phyloP scores from a whole-genome alignment of 2,113 vertebrate genomes.

The Vidua chalybeata region DNA sequence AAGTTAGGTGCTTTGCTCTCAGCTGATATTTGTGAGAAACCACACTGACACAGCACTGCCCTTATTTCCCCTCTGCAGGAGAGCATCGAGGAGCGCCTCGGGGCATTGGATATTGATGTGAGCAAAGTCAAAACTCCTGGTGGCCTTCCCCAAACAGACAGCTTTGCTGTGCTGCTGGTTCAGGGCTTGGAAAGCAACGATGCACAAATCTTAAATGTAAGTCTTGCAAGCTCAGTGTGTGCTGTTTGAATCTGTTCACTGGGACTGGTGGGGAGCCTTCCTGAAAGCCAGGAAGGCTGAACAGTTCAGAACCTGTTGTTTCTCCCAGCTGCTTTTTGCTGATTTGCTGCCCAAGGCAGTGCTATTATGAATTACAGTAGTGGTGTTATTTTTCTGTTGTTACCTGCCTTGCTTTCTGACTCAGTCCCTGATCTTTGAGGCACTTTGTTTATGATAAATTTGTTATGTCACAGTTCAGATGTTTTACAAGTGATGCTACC shows the following conservation, averaged over 20 bases:
- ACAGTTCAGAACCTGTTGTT: background rate
- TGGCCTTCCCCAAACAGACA: slow-evolving; percentile 85
- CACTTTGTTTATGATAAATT: background rate
- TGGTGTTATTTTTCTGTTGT: background rate
- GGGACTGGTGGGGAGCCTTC: background rate
- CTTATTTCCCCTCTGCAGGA: slow-evolving; percentile 69
- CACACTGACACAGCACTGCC: background rate
- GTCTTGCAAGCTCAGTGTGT: slow-evolving; percentile 13
- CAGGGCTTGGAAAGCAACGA: slow-evolving; percentile 96
- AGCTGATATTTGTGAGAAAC: background rate
- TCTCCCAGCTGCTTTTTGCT: background rate
- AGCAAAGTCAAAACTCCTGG: slow-evolving; percentile 75
- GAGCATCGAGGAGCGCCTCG: slow-evolving; percentile 91
- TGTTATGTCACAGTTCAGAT: background rate
- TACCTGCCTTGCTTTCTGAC: background rate
- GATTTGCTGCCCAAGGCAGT: background rate
- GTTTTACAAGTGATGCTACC: background rate
- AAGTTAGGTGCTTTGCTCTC: background rate
- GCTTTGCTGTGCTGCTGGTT: slow-evolving; percentile 88
- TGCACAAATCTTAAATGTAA: slow-evolving; percentile 88
- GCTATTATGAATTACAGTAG: background rate
- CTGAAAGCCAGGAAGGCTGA: background rate
- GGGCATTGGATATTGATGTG: slow-evolving; percentile 83
- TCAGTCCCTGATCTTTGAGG: background rate
- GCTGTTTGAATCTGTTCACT: background rate